These are phyloP conservation scores for Paratilapia polleni DNA, from an alignment of 2,113 vertebrate genomes.

Conservation along the genomic window DNA sequence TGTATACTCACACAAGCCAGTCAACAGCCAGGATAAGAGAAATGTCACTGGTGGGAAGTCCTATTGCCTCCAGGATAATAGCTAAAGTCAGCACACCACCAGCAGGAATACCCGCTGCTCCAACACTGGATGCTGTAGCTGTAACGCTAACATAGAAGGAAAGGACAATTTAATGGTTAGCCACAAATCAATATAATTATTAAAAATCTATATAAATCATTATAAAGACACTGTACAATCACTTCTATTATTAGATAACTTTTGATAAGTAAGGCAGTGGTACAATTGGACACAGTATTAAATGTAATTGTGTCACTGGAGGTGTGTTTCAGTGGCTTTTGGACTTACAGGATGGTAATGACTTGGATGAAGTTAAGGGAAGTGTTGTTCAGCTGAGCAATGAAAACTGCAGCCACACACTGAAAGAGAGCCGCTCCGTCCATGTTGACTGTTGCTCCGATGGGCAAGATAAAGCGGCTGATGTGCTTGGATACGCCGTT, in stretches of 20 bases:
- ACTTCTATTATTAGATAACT: neutral
- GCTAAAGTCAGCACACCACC: constrained; percentile 89
- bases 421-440: constrained; percentile 92
- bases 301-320: neutral
- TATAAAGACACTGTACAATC: neutral
- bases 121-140: constrained; percentile 90
- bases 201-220: too few species aligned
- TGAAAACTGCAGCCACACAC: constrained; percentile 90
- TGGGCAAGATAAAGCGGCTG: constrained; percentile 92
- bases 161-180: neutral
- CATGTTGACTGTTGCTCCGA: constrained; percentile 94
- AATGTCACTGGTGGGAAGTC: constrained; percentile 86
- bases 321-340: neutral
- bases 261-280: neutral
- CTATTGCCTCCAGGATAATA: constrained; percentile 89
- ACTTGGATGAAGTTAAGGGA: constrained; percentile 87
- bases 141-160: constrained; percentile 79
- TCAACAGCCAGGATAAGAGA: constrained; percentile 92
- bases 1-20: constrained; percentile 90
- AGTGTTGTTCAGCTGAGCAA: constrained; percentile 85
- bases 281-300: neutral
- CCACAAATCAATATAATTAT: neutral
- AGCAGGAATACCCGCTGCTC: constrained; percentile 90
- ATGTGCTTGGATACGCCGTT: constrained; percentile 89
- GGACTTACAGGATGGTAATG: constrained; percentile 90